Base-by-base conservation (phyloP, 1,140 invertebrate genomes). In the Whitmania pigra region DNA sequence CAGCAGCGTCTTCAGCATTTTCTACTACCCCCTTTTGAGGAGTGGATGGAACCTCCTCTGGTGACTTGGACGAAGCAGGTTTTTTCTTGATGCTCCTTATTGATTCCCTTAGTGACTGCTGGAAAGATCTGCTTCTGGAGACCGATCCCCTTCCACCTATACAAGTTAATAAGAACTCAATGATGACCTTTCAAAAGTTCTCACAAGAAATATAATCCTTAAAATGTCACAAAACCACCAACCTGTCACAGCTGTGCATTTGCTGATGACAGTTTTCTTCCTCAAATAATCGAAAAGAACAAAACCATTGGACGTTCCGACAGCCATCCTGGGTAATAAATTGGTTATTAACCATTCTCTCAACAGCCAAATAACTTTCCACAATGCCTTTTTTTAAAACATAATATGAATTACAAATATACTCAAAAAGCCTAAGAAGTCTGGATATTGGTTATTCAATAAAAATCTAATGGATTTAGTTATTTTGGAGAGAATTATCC, bases 291-390 rank as follows among this genome's bases (percentile, higher is more conserved):
- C 94, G 78, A 90, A 89, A 5, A 97, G 83, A 29, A 89, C 91
- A 74, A 97, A 87, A 9, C 94, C 95, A 84, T 97, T 93, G 18
- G 93, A 93, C 25, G 94, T 97, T 53, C 95, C 95, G 69, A 89
- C 91, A 36, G 90, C 89, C 5, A 97, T 83, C 27, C 83, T 83
- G 25, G 40, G 78, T 49, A 17, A 49, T 17, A 49, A 49, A 49
- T 49, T 49, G 43, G 15, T 49, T 17, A 49, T 17, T 49, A 49
- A 49, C n/a, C n/a, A n/a, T n/a, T 17, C 43, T 49, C 11, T 36
- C 31, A 36, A 36, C 31, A 49, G 15, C 9, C 43, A 49, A 49
- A 49, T 11, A 49, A 15, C 43, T 17, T 15, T 49, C 9, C 43
- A 75, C 13, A 57, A 63, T 69, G 6, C 7, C 20, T 63, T 25